A percentile compares a stretch with the other conserved stretches of the same genome.
phyloP scores from a whole-genome alignment of 1,140 invertebrate species.

The Agrypnia vestita region DNA sequence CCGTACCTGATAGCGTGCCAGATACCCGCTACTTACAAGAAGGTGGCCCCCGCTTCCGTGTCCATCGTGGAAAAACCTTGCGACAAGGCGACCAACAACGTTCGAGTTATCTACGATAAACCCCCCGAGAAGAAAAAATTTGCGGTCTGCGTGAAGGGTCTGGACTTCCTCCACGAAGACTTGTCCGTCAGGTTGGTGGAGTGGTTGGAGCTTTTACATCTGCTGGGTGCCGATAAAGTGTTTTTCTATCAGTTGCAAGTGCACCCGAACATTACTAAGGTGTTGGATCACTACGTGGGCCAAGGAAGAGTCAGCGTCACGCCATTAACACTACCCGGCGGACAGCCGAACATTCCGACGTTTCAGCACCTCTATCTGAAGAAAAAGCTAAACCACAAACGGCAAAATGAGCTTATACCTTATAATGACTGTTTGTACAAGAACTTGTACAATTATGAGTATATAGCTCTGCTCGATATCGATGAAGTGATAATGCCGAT shows the following conservation, averaged over 20 bases:
- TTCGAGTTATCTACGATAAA: constrained; percentile 88
- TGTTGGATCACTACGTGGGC: constrained; percentile 86
- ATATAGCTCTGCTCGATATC: constrained; percentile 92
- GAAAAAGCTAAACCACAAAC: constrained; percentile 91
- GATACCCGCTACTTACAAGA: constrained; percentile 82
- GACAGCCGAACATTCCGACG: constrained; percentile 90
- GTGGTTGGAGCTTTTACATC: constrained; percentile 92
- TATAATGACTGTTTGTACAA: constrained; percentile 98
- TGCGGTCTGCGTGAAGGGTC: constrained; percentile 94
- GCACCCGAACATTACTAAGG: constrained; percentile 92
- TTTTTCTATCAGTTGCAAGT: constrained; percentile 94
- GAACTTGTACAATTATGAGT: constrained; percentile 92
- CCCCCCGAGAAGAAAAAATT: constrained; percentile 84
- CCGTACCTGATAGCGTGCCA: constrained; percentile 93
- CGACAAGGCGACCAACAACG: constrained; percentile 88
- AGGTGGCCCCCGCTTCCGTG: constrained; percentile 86
- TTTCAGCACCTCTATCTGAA: constrained; percentile 92
- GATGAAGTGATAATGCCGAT: constrained; percentile 97
- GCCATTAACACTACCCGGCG: constrained; percentile 90
- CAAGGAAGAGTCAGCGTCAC: constrained; percentile 87
- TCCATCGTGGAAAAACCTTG: constrained; percentile 90
- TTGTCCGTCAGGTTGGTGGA: constrained; percentile 92
- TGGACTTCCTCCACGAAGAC: constrained; percentile 94
- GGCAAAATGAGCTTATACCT: constrained; percentile 96
- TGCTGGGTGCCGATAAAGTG: constrained; percentile 93